Evolutionary conservation across 2,888 invertebrate genomes (phyloP), one percentile per base, ranked within the genome.

Genomic region (Tipula helvola): DNA sequence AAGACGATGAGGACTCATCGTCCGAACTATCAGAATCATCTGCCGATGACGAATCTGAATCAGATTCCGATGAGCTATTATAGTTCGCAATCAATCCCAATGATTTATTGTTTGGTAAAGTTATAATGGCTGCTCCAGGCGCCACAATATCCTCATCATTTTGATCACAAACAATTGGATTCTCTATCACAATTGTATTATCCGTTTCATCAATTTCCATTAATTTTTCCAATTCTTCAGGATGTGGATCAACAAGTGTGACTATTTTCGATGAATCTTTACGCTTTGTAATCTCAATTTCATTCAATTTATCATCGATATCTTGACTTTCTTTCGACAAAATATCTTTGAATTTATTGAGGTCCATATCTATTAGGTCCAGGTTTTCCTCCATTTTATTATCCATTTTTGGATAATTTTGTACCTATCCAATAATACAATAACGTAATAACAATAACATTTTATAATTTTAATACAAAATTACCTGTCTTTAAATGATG

Each of bases 41-140:
- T 5, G 36, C 86, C 7, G 86, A 86, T 86, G 10, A 83, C 28
- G 87, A 87, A 36, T 86, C 44, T 13, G 83, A 39, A 42, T 86
- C 85, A 13, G 86, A 84, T 16, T 84, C 84, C n/a, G 36, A 36
- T 16, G 84, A 84, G n/a, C 84, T 84, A 39, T 41, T 84, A 39
- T 84, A 84, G 39, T 84, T 41, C 12, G 84, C 84, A 84, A 84
- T 84, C 36, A 84, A 5, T n/a, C 84, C 39, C 39, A 84, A 39
- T n/a, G 84, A 84, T 16, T 84, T 84, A 13, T 84, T 84, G 7
- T 36, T 84, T 39, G 84, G 84, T 16, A 39, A 84, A n/a, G 39
- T 36, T 8, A 84, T 16, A 36, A 39, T 16, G 5, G 36, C 41
- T 84, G 39, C 16, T 7, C 41, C 41, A 16, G 13, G 28, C 28